Percentiles rank a stretch among this genome's conserved stretches.
phyloP scores from a whole-genome alignment of 1,140 invertebrate species.

The Caenorhabditis latens region DNA sequence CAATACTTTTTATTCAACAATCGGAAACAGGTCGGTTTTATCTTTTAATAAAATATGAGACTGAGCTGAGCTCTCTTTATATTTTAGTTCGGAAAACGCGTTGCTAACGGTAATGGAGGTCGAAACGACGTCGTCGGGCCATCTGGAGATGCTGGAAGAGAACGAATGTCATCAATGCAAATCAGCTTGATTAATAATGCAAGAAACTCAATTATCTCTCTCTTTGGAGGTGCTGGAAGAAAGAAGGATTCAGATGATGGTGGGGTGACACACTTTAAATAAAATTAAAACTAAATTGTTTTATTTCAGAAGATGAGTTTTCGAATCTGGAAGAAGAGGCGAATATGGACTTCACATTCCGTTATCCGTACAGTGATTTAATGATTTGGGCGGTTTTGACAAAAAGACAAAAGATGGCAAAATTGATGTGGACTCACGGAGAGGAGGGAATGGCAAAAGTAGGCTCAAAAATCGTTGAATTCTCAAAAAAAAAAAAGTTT shows the following conservation, averaged over 20 bases:
- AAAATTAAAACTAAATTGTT: neutral
- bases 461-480: neutral
- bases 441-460: conserved; percentile 67
- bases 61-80: too few relatives aligned
- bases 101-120: conserved; percentile 17
- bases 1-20: conserved; percentile 63
- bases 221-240: conserved; percentile 44
- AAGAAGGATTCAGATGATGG: conserved; percentile 15
- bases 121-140: conserved; percentile 33
- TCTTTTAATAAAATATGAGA: too few relatives aligned
- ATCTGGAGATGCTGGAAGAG: conserved; percentile 40
- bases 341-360: conserved; percentile 70
- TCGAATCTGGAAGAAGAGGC: conserved; percentile 58
- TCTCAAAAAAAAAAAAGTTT: conserved; percentile 77
- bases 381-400: conserved; percentile 77
- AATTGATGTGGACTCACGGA: conserved; percentile 67
- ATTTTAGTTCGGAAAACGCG: conserved; percentile 35
- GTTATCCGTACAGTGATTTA: conserved; percentile 80
- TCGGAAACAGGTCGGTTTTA: conserved; percentile 51
- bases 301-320: conserved; percentile 20
- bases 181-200: conserved; percentile 52
- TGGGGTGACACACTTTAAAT: neutral
- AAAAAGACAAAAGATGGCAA: conserved; percentile 65
- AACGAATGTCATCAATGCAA: conserved; percentile 47
- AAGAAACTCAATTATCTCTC: conserved; percentile 57